Conservation (phyloP, 2,113 vertebrate genomes). For the Uropsilus gracilis region DNA sequence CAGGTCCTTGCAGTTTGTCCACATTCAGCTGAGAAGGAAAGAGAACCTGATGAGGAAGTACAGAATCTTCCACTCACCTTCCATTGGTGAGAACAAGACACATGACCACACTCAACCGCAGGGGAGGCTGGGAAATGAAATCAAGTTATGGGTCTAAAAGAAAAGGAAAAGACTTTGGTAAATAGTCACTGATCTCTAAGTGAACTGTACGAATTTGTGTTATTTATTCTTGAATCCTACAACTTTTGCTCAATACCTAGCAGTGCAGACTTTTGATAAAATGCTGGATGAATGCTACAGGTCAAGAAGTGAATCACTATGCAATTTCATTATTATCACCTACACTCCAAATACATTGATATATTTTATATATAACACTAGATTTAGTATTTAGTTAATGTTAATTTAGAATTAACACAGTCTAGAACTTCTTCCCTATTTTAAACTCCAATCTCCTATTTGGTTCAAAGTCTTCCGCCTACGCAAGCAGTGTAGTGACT, state of each 20-base stretch:
- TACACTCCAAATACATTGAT: background rate
- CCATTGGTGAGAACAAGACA: background rate
- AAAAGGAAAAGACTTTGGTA: background rate
- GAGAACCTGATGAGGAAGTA: background rate
- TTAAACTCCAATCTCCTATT: constrained; percentile 31
- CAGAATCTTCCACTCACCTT: background rate
- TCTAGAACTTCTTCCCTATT: constrained; percentile 7
- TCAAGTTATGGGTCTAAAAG: background rate
- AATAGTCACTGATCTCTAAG: background rate
- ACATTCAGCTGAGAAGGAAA: background rate
- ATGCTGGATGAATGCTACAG: background rate
- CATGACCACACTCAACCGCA: background rate
- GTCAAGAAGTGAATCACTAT: constrained; percentile 19
- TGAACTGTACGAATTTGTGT: background rate
- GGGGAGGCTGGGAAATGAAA: background rate
- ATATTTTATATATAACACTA: background rate
- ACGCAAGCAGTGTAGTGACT: background rate
- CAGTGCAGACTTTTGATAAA: background rate
- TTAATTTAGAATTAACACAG: background rate
- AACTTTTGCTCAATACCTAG: constrained; percentile 22
- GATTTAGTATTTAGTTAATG: background rate
- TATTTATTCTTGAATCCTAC: background rate
- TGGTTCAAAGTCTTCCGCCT: background rate
- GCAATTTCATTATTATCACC: background rate
- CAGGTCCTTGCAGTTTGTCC: background rate